A percentile compares a stretch with the other conserved stretches of the same genome.
These are phyloP conservation scores for Rotaria magnacalcarata DNA, from an alignment of 2,888 invertebrate genomes.

Conservation along the genomic window DNA sequence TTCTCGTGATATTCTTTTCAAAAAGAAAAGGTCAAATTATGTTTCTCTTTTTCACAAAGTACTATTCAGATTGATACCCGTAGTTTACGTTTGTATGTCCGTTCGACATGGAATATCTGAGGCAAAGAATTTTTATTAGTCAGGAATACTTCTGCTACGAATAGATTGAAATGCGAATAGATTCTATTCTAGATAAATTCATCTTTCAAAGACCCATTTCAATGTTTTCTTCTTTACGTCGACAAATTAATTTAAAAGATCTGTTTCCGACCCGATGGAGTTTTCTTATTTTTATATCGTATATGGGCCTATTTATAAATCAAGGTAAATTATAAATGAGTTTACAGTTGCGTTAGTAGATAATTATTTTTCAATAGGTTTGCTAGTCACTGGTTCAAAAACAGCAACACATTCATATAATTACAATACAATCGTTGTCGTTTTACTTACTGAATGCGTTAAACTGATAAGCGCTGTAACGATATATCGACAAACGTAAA, in stretches of 20 bases:
- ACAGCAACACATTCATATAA: slow-evolving; percentile 71
- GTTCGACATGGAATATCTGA: too few relatives aligned
- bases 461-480: slow-evolving; percentile 72
- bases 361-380: slow-evolving; percentile 65
- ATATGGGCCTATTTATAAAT: slow-evolving; percentile 81
- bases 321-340: slow-evolving; percentile 69
- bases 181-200: background rate
- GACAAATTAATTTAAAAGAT: slow-evolving; percentile 37
- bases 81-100: too few relatives aligned
- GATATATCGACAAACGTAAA: slow-evolving; percentile 64
- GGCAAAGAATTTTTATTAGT: too few relatives aligned
- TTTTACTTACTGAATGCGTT: slow-evolving; percentile 77
- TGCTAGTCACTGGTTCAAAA: slow-evolving; percentile 84
- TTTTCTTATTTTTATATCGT: slow-evolving; percentile 55
- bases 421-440: slow-evolving; percentile 78
- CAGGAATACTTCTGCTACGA: too few relatives aligned
- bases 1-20: too few relatives aligned
- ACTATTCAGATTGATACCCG: too few relatives aligned
- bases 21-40: too few relatives aligned
- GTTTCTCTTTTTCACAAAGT: too few relatives aligned
- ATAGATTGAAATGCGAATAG: too few relatives aligned
- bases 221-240: background rate
- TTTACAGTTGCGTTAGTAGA: background rate
- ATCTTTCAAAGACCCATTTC: background rate
- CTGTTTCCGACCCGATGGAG: slow-evolving; percentile 43